Base-by-base conservation (phyloP, 2,113 vertebrate species). In the Mirza zaza region DNA sequence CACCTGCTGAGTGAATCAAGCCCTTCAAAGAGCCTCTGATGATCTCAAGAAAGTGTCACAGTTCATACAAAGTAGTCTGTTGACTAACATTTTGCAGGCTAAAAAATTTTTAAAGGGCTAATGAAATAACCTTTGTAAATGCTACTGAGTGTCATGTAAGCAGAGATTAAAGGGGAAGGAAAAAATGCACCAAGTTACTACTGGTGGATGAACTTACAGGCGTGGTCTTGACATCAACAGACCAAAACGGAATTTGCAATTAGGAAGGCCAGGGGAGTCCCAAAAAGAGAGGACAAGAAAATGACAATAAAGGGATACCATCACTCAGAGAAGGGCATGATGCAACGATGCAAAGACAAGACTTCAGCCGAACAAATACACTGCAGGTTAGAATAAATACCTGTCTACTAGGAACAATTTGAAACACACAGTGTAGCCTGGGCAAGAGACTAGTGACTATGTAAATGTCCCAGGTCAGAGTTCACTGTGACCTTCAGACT, bases 1-100 rank as follows among this genome's bases (percentile, higher is more conserved):
- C 14, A 77, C 45, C 42, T 91, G 90, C 32, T 67, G 52, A 83
- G 82, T 90, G 84, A 96, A 79, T 55, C 4, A 27, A 65, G 11
- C 55, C 45, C 10, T 80, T 70, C 87, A 97, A 94, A 86, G 45
- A 91, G 73, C 52, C 42, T 61, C 21, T 68, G 59, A 83, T 71
- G 65, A 70, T 79, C 65, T 82, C 77, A 73, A 93, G 67, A 52
- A 87, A 87, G 84, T 15, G 14, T 32, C 57, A 8, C 27, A 7
- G 23, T 67, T 89, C 61, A 73, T 2, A 87, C 32, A 89, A 80
- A 90, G 61, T 59, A 70, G 42, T 94, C 71, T 86, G 34, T 70
- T 86, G 73, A 79, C 52, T 73, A 83, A 63, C 92, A 42, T 86
- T 94, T 88, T 86, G 75, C 55, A 87, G 63, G 45, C 21, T 87